Base-by-base conservation (phyloP, 2,888 invertebrate genomes). In the Isotomurus palustris region DNA sequence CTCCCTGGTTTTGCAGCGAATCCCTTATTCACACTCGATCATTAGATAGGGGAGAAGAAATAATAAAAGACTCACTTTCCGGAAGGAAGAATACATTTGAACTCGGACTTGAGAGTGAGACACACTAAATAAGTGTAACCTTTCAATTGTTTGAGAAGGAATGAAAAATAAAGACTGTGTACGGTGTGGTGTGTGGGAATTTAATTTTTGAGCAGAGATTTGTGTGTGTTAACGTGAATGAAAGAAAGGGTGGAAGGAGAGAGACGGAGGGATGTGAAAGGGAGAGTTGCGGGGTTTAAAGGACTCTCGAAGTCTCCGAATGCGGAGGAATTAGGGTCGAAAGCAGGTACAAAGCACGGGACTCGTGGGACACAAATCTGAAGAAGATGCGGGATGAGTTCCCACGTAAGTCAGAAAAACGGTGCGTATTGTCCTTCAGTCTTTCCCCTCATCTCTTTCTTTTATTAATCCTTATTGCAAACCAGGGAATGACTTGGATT, bases 231-330 rank as follows among this genome's bases (percentile, higher is more conserved):
- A 32, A 38, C 29, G 52, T 52, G 56, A 38, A 53, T 55, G 56
- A 52, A 58, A 56, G 56, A 60, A 58, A 58, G 60, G 62, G 54
- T 50, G 62, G 57, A 63, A 63, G 59, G 60, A 60, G 53, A 60
- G 47, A 47, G 58, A 48, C 49, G 51, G 60, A 41, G 14, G 38
- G 19, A 32, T 32, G 38, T 38, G 38, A 4, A 14, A 38, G 38
- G 19, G 8, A 17, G 6, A 38, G n/a, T 5, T 14, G 19, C 17
- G 5, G 38, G n/a, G 14, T 4, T 38, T n/a, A n/a, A 38, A n/a
- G n/a, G n/a, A 38, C 19, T 38, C 14, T 38, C 6, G 19, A 5
- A 19, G 38, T 38, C 8, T 38, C 38, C 38, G n/a, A 38, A 38
- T 38, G 38, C n/a, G 38, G 14, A 5, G 38, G 38, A 38, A 38